Evolutionary conservation across 1,140 invertebrate species (phyloP).

Genomic region (Pissodes strobi): DNA sequence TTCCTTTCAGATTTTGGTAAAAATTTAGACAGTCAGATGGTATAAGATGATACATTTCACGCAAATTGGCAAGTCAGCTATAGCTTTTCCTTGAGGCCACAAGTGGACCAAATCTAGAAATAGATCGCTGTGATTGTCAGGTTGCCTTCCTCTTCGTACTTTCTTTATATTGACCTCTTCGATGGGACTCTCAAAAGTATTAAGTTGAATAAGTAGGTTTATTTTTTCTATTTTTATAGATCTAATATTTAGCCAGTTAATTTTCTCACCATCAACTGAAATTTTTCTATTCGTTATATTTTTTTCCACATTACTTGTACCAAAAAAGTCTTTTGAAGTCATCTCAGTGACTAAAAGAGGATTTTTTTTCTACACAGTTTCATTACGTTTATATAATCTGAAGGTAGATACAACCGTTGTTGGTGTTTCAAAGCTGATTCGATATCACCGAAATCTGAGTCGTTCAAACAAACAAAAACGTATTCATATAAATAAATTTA

Average conservation of each 20-base stretch:
- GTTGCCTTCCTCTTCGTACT: no score
- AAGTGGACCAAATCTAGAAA: no score
- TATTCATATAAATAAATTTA: no score
- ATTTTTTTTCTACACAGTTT: constrained; percentile 43
- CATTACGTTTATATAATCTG: constrained; percentile 49
- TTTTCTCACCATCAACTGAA: constrained; percentile 12
- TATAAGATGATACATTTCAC: no score
- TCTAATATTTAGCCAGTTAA: constrained; percentile 29
- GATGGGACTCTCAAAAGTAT: neutral
- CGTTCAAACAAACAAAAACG: no score
- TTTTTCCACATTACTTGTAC: constrained; percentile 19
- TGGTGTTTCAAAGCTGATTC: constrained; percentile 49
- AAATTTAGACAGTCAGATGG: no score
- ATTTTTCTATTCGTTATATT: constrained; percentile 31
- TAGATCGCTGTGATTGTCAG: no score
- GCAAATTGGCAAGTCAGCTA: no score
- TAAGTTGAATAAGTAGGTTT: constrained; percentile 17
- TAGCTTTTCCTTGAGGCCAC: no score
- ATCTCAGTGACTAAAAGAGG: constrained; percentile 26
- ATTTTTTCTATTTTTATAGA: constrained; percentile 28
- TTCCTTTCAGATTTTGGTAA: no score
- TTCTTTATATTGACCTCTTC: no score
- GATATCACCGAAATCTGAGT: constrained; percentile 51
- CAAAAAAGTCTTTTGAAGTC: no score
- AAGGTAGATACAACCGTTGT: constrained; percentile 44